These are phyloP conservation scores for Macrobrachium rosenbergii DNA, from an alignment of 1,140 invertebrate species.

Conservation along the genomic window DNA sequence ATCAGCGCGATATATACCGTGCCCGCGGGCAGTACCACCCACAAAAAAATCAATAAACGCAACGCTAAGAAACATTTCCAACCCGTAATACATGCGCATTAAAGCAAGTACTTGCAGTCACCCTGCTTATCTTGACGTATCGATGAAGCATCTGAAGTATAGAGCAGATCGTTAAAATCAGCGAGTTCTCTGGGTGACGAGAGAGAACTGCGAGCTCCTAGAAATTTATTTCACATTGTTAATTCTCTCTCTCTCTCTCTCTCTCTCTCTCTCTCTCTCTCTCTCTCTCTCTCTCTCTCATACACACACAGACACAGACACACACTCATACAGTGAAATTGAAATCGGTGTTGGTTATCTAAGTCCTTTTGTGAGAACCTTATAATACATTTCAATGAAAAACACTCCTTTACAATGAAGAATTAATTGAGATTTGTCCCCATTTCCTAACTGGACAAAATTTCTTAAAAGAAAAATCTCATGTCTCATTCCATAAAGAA, in stretches of 20 bases:
- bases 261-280: conserved; percentile 11
- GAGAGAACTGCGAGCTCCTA: background rate
- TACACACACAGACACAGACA: background rate
- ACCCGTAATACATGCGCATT: background rate
- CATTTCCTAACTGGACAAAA: no score
- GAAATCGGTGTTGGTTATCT: background rate
- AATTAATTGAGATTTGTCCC: no score
- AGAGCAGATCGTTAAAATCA: no score
- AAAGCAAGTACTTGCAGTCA: background rate
- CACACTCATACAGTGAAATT: background rate
- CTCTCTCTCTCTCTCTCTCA: background rate
- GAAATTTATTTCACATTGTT: background rate
- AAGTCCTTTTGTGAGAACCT: no score
- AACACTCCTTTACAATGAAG: no score
- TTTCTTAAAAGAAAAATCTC: no score
- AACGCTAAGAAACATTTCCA: background rate
- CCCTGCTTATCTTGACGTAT: background rate
- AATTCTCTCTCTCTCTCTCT: background rate
- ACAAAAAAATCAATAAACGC: conserved; percentile 27
- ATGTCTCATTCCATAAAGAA: no score
- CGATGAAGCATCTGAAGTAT: no score
- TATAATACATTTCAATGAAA: no score
- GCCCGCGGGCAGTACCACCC: conserved; percentile 7
- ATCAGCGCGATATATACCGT: no score
- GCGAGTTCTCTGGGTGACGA: no score